Conservation (phyloP, 2,797 vertebrate genomes). For the Sebastiscus tertius region DNA sequence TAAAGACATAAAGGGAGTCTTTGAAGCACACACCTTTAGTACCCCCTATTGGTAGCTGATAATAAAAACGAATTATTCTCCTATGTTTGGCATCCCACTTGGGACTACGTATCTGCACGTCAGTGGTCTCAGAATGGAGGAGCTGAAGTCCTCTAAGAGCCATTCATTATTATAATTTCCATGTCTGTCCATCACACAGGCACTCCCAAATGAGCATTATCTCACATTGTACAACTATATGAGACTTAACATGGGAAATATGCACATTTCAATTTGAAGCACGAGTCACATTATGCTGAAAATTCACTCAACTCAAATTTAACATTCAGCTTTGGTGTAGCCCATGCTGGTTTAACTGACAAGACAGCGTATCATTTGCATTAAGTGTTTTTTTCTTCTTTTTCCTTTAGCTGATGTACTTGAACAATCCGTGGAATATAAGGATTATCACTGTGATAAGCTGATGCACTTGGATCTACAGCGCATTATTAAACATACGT, state of each 20-base stretch:
- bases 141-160: slow-evolving; percentile 58
- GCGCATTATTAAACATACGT: neutral
- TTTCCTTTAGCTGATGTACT: neutral
- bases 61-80: slow-evolving; percentile 69
- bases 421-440: neutral
- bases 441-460: neutral
- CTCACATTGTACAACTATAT: slow-evolving; percentile 37
- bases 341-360: slow-evolving; percentile 1
- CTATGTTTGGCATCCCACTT: slow-evolving; percentile 47
- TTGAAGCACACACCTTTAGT: slow-evolving; percentile 57
- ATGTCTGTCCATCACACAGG: slow-evolving; percentile 72
- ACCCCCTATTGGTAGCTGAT: slow-evolving; percentile 46
- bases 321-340: neutral
- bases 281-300: slow-evolving; percentile 6
- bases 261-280: slow-evolving; percentile 42
- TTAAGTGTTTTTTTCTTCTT: neutral
- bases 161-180: slow-evolving; percentile 79
- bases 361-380: neutral
- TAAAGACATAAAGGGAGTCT: slow-evolving; percentile 56
- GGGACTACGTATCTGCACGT: slow-evolving; percentile 52
- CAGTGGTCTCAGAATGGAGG: slow-evolving; percentile 33
- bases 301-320: slow-evolving; percentile 14
- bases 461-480: neutral
- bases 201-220: slow-evolving; percentile 55
- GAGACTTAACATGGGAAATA: slow-evolving; percentile 54